Evolutionary conservation across 37 sponge, comb jelly and placozoan species (phyloP), one percentile per base, ranked within the genome.

Genomic region (Ianthella basta): DNA sequence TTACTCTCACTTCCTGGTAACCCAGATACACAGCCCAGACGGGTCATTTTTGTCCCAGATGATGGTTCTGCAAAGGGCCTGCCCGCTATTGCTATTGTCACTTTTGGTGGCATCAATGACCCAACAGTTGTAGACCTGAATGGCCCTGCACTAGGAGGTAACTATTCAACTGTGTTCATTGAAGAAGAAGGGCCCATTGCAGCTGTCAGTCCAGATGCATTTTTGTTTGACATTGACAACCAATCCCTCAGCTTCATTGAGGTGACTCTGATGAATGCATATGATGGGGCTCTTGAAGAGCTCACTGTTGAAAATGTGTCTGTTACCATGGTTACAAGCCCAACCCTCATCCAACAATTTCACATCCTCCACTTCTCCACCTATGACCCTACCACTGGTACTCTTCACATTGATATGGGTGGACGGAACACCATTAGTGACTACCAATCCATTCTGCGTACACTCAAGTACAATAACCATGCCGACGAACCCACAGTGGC

Each of bases 401-500:
- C 69, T 4, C 80, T 94, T 20, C 84, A 80, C 18, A 81, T 96
- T 35, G 67, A 72, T 32, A 84, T 84, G 13, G 65, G 92, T 50
- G 97, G 94, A 0, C 83, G 89, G 8, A 79, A 83, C 66, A 70
- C 86, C 23, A 79, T 96, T 15, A 53, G 35, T 8, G 92, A 89
- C 72, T 94, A 86, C 56, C 87, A 91, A 74, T 35, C 78, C 14
- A 87, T 91, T 20, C 81, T 96, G 75, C 84, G 69, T 56, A 94
- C 94, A 1, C 86, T 93, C 39, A 86, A 73, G 35, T 96, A 96
- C 64, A 68, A 85, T 59, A 96, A 96, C 61, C 19, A 72, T 21
- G 97, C 94, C n/a, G 94, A 96, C 65, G 97, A 96, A 78, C 97
- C 97, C 0, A 68, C 64, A 53, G 86, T 83, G 3, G 56, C 70